Conservation (phyloP, 2,888 invertebrate genomes). For the Drosophila mulleri region DNA sequence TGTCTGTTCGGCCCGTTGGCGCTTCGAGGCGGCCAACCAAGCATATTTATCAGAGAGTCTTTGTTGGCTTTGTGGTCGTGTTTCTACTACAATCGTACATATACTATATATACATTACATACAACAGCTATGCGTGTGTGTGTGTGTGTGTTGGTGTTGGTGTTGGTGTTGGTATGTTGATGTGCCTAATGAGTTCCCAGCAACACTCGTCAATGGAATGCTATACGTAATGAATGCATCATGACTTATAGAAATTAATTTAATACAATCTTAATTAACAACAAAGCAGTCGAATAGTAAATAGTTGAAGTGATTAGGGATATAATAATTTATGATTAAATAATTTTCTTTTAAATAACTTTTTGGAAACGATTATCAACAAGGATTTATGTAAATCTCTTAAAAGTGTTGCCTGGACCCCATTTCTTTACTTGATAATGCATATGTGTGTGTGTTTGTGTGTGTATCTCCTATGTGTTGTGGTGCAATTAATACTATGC, state of each 20-base stretch:
- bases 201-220: constrained; percentile 15
- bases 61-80: constrained; percentile 85
- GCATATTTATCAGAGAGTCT: constrained; percentile 82
- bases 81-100: constrained; percentile 53
- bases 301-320: background rate
- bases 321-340: too few relatives aligned
- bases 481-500: constrained; percentile 74
- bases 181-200: constrained; percentile 46
- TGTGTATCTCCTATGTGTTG: constrained; percentile 17
- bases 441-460: background rate
- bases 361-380: too few relatives aligned
- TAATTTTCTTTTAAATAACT: too few relatives aligned
- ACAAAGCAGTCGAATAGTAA: background rate
- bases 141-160: constrained; percentile 10
- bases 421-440: constrained; percentile 4
- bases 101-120: constrained; percentile 22
- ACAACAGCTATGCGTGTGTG: constrained; percentile 26
- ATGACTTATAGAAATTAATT: constrained; percentile 11
- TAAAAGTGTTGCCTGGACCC: constrained; percentile 4
- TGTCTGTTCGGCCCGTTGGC: constrained; percentile 44
- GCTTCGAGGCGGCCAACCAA: constrained; percentile 52
- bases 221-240: constrained; percentile 10
- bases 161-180: constrained; percentile 32
- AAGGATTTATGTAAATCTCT: too few relatives aligned
- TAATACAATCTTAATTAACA: constrained; percentile 6